Evolutionary conservation across 2,888 invertebrate species (phyloP).

Genomic region (Thecocarcelia acutangulata): DNA sequence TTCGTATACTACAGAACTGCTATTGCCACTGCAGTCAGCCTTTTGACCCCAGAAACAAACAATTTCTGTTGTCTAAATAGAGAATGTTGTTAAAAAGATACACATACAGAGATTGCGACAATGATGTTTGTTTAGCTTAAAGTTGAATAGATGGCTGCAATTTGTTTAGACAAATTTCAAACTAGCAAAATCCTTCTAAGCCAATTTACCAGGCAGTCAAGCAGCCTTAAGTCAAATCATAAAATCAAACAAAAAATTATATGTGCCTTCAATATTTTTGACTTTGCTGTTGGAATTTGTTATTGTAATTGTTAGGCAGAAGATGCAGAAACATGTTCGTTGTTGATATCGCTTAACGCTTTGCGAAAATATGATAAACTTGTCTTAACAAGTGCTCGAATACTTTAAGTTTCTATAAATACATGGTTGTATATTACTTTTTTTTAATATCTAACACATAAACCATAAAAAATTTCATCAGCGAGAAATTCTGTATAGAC

Average conservation of each 20-base stretch:
- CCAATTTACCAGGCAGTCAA: constrained; percentile 52
- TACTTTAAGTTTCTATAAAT: too few species aligned
- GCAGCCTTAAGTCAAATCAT: constrained; percentile 55
- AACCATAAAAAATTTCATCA: too few species aligned
- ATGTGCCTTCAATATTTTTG: constrained; percentile 8
- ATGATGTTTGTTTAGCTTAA: constrained; percentile 6
- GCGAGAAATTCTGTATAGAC: too few species aligned
- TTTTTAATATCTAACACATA: too few species aligned
- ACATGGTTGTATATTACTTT: too few species aligned
- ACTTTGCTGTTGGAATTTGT: constrained; percentile 7
- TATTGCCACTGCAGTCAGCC: not conserved
- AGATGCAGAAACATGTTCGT: too few species aligned
- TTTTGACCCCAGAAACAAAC: constrained; percentile 37
- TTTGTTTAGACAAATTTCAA: constrained; percentile 53
- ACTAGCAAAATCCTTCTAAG: constrained; percentile 52
- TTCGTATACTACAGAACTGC: not conserved
- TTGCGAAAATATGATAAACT: too few species aligned
- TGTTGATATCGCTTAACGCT: too few species aligned
- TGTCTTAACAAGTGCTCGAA: too few species aligned
- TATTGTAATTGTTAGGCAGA: not conserved
- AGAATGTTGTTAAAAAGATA: constrained; percentile 45
- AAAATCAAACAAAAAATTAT: constrained; percentile 49
- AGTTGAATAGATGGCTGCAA: constrained; percentile 38
- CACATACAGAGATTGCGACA: constrained; percentile 23
- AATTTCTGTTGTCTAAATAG: constrained; percentile 56